Conservation (phyloP, 1,140 invertebrate genomes). For the Drosophila albomicans region DNA sequence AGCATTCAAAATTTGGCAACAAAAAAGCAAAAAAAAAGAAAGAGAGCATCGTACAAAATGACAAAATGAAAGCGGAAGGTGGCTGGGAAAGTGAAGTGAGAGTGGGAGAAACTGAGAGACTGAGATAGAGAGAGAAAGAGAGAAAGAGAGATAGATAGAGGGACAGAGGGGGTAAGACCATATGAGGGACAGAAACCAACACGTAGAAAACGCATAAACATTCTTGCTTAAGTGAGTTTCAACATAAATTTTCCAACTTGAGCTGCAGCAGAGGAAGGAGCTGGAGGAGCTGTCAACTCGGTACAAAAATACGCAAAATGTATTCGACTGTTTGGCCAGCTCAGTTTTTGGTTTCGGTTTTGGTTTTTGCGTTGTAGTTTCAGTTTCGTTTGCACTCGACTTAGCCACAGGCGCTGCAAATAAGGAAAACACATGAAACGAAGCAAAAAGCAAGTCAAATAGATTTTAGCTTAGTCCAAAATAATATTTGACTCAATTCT, state of each 20-base stretch:
- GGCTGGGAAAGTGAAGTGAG: not conserved
- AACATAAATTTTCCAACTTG: conserved; percentile 78
- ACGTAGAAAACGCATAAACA: conserved; percentile 83
- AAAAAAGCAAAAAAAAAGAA: conserved; percentile 13
- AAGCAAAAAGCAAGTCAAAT: conserved; percentile 6
- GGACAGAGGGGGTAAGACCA: conserved; percentile 18
- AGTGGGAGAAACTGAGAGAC: conserved; percentile 2
- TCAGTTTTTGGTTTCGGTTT: conserved; percentile 43
- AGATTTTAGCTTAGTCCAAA: not conserved
- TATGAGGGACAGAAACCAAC: conserved; percentile 75
- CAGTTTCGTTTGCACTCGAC: conserved; percentile 51
- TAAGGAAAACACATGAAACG: not conserved
- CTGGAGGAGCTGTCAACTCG: conserved; percentile 17
- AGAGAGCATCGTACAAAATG: conserved; percentile 35
- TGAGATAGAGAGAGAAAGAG: conserved; percentile 33
- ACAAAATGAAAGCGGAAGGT: conserved; percentile 44
- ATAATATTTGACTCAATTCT: conserved; percentile 3
- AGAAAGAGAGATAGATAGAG: not conserved
- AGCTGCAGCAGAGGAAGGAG: conserved; percentile 49
- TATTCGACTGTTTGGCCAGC: conserved; percentile 43
- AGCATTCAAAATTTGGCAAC: conserved; percentile 38
- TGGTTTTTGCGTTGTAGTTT: conserved; percentile 27
- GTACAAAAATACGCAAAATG: conserved; percentile 52
- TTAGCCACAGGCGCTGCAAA: conserved; percentile 43
- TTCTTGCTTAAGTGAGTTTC: conserved; percentile 82